These are phyloP conservation scores for Lamellibrachia satsuma DNA, from an alignment of 2,888 invertebrate genomes.

Conservation along the genomic window DNA sequence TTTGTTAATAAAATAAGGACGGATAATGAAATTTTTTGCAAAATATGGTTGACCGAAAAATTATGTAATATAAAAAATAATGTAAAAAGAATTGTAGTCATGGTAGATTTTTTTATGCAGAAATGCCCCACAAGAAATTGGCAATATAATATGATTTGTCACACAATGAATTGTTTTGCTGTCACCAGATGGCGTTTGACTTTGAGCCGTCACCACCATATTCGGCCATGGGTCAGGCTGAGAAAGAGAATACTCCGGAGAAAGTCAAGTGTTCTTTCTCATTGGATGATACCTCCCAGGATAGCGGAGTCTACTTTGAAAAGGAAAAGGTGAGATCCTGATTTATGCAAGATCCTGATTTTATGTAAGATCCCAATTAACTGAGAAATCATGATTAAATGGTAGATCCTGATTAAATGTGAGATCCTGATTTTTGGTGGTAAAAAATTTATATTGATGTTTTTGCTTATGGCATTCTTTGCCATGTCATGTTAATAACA, in stretches of 20 bases:
- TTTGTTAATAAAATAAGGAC: too few species aligned
- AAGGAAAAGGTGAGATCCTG: not conserved
- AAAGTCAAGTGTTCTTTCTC: not conserved
- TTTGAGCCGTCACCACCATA: not conserved
- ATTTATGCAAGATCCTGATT: not conserved
- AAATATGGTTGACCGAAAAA: too few species aligned
- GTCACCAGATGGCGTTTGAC: not conserved
- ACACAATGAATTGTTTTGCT: not conserved
- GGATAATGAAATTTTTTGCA: too few species aligned
- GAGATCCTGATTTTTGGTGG: too few species aligned
- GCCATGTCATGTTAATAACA: too few species aligned
- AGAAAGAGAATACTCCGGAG: constrained; percentile 9
- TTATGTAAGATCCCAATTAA: not conserved
- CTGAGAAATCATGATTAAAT: too few species aligned
- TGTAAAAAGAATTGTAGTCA: too few species aligned
- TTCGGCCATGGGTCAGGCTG: not conserved
- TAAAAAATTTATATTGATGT: too few species aligned
- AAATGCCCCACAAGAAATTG: not conserved
- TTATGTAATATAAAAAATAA: too few species aligned
- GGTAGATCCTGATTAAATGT: too few species aligned
- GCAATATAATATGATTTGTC: not conserved
- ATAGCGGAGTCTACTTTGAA: not conserved
- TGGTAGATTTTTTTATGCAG: not conserved
- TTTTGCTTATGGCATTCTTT: too few species aligned
- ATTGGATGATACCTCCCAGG: constrained; percentile 10